Percentiles rank a stretch among this genome's conserved stretches.
Evolutionary conservation across 2,113 vertebrate species (phyloP).

Genomic region (Dicerorhinus sumatrensis): DNA sequence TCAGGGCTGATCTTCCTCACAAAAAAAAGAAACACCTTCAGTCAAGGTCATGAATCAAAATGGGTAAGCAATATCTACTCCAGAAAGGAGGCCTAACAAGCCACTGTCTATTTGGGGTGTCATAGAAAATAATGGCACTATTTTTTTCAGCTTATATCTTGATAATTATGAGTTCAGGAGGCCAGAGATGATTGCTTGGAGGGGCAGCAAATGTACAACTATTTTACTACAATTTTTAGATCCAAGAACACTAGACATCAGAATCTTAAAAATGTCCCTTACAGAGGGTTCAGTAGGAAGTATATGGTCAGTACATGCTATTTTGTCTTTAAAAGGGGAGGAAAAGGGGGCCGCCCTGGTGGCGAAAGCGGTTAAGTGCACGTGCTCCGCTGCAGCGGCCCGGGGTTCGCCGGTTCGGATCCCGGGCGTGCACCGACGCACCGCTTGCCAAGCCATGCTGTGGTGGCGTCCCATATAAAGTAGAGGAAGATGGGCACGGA

Average conservation of each 20-base stretch:
- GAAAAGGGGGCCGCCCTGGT: too few species aligned
- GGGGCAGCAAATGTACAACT: neutral
- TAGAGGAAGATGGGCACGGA: too few species aligned
- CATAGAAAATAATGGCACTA: neutral
- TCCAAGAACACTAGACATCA: neutral
- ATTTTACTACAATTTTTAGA: neutral
- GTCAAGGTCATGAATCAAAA: neutral
- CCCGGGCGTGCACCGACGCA: too few species aligned
- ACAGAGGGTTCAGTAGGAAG: neutral
- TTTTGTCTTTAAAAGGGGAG: neutral
- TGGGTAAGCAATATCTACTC: neutral
- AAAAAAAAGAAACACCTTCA: neutral
- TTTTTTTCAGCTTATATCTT: constrained; percentile 13
- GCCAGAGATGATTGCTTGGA: neutral
- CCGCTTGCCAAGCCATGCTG: too few species aligned
- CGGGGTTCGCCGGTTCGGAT: too few species aligned
- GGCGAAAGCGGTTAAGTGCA: too few species aligned
- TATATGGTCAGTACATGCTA: neutral
- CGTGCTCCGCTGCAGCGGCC: too few species aligned
- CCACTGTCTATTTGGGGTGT: neutral
- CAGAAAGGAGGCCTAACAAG: neutral
- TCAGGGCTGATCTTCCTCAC: too few species aligned
- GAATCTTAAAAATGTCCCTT: neutral
- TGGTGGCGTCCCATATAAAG: too few species aligned
- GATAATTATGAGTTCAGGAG: neutral